Base-by-base conservation (phyloP, 2,888 invertebrate genomes). In the Sycophila texana region DNA sequence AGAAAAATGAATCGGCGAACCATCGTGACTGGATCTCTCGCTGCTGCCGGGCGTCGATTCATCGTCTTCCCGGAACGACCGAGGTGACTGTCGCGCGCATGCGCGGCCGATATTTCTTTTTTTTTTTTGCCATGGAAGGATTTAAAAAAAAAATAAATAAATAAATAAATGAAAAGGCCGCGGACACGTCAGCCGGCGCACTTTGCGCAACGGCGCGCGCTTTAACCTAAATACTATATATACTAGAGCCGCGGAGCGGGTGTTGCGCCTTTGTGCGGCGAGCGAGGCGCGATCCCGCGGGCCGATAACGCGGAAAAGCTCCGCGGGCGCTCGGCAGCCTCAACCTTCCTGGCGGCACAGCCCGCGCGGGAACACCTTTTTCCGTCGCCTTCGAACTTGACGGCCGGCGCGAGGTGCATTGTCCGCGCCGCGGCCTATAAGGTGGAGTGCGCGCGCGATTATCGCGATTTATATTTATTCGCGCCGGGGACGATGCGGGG, bases 171-270 rank as follows among this genome's bases (percentile, higher is more conserved):
- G n/a, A n/a, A 63, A 63, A 63, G 12, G 63, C 16, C 53, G 53
- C 7, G 39, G 39, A 39, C 39, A 39, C 39, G 39, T 39, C 39
- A 47, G 60, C 60, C 13, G 20, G 4, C 5, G 60, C 22, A 60
- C 22, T 13, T 14, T 60, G 60, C 22, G 22, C 20, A 39, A 39
- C 39, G 39, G 39, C 39, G 85, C 84, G 84, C 85, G 86, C 86
- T 60, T 49, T 83, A 86, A 84, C 86, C 86, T 75, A 85, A 84
- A 86, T 86, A 85, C 77, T 70, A 30, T 75, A 85, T 83, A 86
- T 86, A 85, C 77, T 70, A 30, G 72, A 51, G 74, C 78, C 86
- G 86, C 86, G 84, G 10, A 60, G 12, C 5, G 26, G 60, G 26
- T 58, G 20, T 26, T 4, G 72, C 58, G 61, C 53, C 26, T 39